Conservation (phyloP, 1,140 invertebrate genomes). For the Theocolax elegans region DNA sequence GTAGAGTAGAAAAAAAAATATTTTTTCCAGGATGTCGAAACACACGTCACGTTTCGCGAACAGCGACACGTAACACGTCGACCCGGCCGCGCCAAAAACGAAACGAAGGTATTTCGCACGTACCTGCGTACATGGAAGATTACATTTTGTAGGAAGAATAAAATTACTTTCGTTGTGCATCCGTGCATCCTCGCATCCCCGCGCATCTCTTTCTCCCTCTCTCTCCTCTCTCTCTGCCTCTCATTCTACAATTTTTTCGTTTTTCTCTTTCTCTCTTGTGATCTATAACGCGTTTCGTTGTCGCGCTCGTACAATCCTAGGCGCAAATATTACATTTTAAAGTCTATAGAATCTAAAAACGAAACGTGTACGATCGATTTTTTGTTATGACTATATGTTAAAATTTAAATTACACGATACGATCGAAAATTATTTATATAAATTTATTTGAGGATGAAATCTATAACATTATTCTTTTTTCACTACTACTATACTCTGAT, state of each 20-base stretch:
- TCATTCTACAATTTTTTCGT: too few species aligned
- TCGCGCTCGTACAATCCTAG: neutral
- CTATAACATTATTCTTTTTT: too few species aligned
- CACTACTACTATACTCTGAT: too few species aligned
- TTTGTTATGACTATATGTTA: too few species aligned
- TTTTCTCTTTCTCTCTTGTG: too few species aligned
- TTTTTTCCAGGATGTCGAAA: slow-evolving; percentile 1
- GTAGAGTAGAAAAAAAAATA: neutral
- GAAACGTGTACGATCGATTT: too few species aligned
- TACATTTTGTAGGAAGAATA: slow-evolving; percentile 46
- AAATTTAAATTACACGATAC: too few species aligned
- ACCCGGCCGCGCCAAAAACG: neutral
- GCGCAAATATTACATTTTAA: slow-evolving; percentile 21
- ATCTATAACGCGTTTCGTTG: neutral
- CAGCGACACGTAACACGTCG: slow-evolving; percentile 2
- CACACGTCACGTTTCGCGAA: slow-evolving; percentile 19
- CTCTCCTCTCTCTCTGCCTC: slow-evolving; percentile 27
- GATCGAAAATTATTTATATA: too few species aligned
- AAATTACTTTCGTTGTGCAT: slow-evolving; percentile 50
- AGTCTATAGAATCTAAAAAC: too few species aligned
- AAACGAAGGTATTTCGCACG: slow-evolving; percentile 42
- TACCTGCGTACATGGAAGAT: slow-evolving; percentile 48
- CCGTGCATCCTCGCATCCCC: slow-evolving; percentile 13
- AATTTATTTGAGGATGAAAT: too few species aligned
- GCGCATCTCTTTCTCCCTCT: slow-evolving; percentile 39